Base-by-base conservation (phyloP, 2,888 invertebrate genomes). In the Xestia c-nigrum region DNA sequence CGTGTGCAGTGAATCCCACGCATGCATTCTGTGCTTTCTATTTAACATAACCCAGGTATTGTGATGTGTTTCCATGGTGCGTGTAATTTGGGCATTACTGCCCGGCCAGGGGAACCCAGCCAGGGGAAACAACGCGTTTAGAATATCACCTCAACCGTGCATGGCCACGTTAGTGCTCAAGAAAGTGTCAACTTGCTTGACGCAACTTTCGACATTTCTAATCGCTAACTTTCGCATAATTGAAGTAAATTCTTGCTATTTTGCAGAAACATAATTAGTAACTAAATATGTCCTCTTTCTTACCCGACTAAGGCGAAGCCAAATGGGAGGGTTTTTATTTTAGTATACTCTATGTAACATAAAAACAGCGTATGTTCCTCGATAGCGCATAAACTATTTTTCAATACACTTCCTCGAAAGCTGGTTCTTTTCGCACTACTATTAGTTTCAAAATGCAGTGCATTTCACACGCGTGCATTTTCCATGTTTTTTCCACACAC, bases 21-120 rank as follows among this genome's bases (percentile, higher is more conserved):
- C 50, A 59, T 52, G 43, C 50, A 38, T 67, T 73, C 47, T 64
- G 47, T 82, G 83, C 72, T 84, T 84, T 84, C 83, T 67, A 67
- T 84, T 81, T 74, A 40, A 52, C 70, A 69, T 47, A 21, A 50
- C 40, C 91, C 89, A 87, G 83, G 85, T 85, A 87, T 86, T 89
- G 88, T 89, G 83, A 86, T 88, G 82, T 74, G 85, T 91, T 89
- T 84, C 87, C 91, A 90, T 89, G 88, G 89, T 88, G 91, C 94
- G 93, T 93, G 91, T 91, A 94, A 93, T 94, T 92, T 87, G 86
- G 88, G 87, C 81, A 92, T 92, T 91, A 90, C 90, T 79, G 83
- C 73, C 65, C 61, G 75, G 78, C 68, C 38, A 77, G 73, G 81
- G 55, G 83, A 76, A 71, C 70, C 64, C 57, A 46, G 65, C 59